Base-by-base conservation (phyloP, 2,797 vertebrate species). In the Diplodus sargus region DNA sequence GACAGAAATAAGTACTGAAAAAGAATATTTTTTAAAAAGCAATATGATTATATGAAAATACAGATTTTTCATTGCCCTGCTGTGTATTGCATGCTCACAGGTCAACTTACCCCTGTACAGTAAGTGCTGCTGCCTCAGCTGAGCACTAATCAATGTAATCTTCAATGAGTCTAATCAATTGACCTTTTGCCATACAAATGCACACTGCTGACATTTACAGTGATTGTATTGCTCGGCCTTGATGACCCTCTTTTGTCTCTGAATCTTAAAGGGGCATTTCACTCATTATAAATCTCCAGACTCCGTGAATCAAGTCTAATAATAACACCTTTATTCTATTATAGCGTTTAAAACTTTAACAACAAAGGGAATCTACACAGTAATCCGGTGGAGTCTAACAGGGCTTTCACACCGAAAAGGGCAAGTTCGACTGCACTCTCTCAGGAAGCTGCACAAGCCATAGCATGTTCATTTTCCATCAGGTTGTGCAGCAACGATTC, bases 81-180 rank as follows among this genome's bases (percentile, higher is more conserved):
- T 39, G 66, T 60, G 52, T 62, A 39, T 23, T 72, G 56, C 56
- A 82, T 56, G 51, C 28, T 58, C 70, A 76, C 64, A 72, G 69
- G 39, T 45, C 51, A 76, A 66, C 39, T 59, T 76, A 59, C 54
- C 56, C 34, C 9, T 66, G 59, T 84, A 77, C 76, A 81, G 34
- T 79, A 61, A 65, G 68, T 71, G 63, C 71, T 64, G 65, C 79
- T 84, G 79, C 69, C 54, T 75, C 59, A 53, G 83, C 57, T 30
- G 74, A 81, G 63, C 22, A 45, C 77, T 81, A 86, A 91, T 91
- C 89, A 89, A 89, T 89, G 73, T 74, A 64, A 77, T 88, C 74
- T 85, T 85, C 65, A 88, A 74, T 77, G 58, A 85, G 47, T 83
- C 70, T 61, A 79, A 90, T 91, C 90, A 90, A 78, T 80, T 89